These are phyloP conservation scores for Rhaphigaster nebulosa DNA, from an alignment of 2,888 invertebrate species.

Conservation along the genomic window DNA sequence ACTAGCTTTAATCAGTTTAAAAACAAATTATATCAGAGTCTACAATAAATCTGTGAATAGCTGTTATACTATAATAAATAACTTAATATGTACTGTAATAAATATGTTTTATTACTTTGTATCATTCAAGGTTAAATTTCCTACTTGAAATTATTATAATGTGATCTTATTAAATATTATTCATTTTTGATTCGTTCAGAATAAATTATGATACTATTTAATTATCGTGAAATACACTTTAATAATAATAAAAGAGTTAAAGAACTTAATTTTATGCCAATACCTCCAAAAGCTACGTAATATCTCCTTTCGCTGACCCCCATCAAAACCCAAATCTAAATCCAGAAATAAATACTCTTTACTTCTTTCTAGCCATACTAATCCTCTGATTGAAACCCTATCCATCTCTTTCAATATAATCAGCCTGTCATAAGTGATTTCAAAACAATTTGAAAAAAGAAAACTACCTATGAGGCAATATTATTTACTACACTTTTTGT, in stretches of 20 bases:
- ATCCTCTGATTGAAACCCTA: too few relatives aligned
- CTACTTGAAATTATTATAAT: not conserved
- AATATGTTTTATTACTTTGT: too few relatives aligned
- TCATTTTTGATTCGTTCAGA: not conserved
- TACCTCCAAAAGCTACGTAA: too few relatives aligned
- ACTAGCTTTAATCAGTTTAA: constrained; percentile 75
- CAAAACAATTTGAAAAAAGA: not conserved
- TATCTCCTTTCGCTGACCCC: too few relatives aligned
- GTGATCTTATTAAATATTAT: not conserved
- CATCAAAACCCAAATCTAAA: too few relatives aligned
- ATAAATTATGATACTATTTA: not conserved
- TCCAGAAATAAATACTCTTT: too few relatives aligned
- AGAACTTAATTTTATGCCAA: too few relatives aligned
- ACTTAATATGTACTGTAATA: too few relatives aligned
- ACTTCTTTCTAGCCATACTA: too few relatives aligned
- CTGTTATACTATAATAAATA: not conserved
- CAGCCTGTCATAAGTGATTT: too few relatives aligned
- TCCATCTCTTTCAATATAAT: too few relatives aligned
- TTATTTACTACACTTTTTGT: not conserved
- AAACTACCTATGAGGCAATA: not conserved
- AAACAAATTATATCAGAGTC: constrained; percentile 45
- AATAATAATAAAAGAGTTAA: not conserved
- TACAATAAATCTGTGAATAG: constrained; percentile 55
- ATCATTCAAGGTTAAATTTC: not conserved
- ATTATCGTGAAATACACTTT: not conserved